Conservation (phyloP, 1,140 invertebrate genomes). For the Drosophila leontia region DNA sequence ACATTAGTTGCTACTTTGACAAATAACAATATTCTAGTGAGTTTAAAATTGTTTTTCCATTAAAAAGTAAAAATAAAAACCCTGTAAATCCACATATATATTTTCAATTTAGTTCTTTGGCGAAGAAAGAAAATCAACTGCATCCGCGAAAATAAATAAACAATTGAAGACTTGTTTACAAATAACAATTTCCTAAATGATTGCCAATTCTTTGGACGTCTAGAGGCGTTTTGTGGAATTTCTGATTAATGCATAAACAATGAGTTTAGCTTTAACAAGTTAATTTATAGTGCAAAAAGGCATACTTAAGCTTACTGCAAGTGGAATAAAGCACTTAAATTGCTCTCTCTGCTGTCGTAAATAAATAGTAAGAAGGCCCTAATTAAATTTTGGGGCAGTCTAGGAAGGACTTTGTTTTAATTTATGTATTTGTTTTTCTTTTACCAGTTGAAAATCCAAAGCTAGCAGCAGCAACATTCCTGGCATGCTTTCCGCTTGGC, state of each 20-base stretch:
- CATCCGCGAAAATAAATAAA: neutral
- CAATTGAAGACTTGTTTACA: conserved; percentile 5
- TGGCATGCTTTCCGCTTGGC: conserved; percentile 50
- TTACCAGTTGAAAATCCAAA: conserved; percentile 15
- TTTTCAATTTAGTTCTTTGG: neutral
- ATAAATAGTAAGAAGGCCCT: conserved; percentile 15
- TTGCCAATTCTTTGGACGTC: conserved; percentile 6
- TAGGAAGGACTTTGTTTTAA: conserved; percentile 24
- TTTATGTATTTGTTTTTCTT: conserved; percentile 23
- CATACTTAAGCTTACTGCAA: neutral
- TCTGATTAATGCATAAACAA: conserved; percentile 7
- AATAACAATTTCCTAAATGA: neutral
- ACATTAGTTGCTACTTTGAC: neutral
- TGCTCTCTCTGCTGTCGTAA: neutral
- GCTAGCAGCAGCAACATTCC: conserved; percentile 41
- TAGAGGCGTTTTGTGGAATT: neutral
- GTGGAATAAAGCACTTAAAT: conserved; percentile 6
- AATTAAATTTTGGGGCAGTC: conserved; percentile 14
- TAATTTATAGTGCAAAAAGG: neutral
- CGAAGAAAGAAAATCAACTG: neutral
- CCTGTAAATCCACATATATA: neutral
- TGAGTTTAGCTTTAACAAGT: neutral
- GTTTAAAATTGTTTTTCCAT: too few species aligned
- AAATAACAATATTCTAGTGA: neutral
- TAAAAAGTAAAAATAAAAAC: neutral